A percentile compares a stretch with the other conserved stretches of the same genome.
These are phyloP conservation scores for Polypedilum pembai DNA, from an alignment of 1,140 invertebrate genomes.

Conservation along the genomic window DNA sequence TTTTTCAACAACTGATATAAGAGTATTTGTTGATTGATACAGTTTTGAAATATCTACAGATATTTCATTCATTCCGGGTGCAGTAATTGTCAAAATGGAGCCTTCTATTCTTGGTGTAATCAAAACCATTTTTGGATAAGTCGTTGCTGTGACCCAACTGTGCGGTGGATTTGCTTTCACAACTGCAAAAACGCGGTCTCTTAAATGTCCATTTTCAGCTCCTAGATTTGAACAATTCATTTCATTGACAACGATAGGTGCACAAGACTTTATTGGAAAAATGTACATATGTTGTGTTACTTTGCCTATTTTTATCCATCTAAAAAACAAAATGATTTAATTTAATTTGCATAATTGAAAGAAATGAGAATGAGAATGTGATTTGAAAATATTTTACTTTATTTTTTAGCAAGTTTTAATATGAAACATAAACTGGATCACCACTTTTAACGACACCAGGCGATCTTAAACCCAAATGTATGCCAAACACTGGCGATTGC, in stretches of 20 bases:
- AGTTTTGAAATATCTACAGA: slow-evolving; percentile 43
- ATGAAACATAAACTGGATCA: slow-evolving; percentile 31
- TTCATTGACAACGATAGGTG: slow-evolving; percentile 36
- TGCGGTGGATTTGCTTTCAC: slow-evolving; percentile 39
- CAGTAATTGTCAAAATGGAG: slow-evolving; percentile 40
- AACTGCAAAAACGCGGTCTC: slow-evolving; percentile 44
- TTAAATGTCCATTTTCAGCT: slow-evolving; percentile 37
- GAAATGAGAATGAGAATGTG: too few species aligned
- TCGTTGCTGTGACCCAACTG: slow-evolving; percentile 43
- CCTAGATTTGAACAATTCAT: slow-evolving; percentile 43
- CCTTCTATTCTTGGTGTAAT: slow-evolving; percentile 41
- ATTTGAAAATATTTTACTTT: too few species aligned
- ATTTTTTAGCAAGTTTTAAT: too few species aligned
- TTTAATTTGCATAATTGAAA: too few species aligned
- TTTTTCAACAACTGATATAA: slow-evolving; percentile 43
- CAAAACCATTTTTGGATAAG: slow-evolving; percentile 43
- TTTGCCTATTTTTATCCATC: slow-evolving; percentile 45
- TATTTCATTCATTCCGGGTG: slow-evolving; percentile 45
- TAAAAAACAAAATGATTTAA: not conserved
- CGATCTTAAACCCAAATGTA: not conserved
- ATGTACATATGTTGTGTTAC: slow-evolving; percentile 41
- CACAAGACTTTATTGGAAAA: slow-evolving; percentile 45
- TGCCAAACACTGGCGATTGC: slow-evolving; percentile 16
- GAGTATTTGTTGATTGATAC: slow-evolving; percentile 36
- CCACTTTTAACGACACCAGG: slow-evolving; percentile 34